Evolutionary conservation across 2,888 invertebrate genomes (phyloP), one percentile per base, ranked within the genome.

Genomic region (Clivina fossor): DNA sequence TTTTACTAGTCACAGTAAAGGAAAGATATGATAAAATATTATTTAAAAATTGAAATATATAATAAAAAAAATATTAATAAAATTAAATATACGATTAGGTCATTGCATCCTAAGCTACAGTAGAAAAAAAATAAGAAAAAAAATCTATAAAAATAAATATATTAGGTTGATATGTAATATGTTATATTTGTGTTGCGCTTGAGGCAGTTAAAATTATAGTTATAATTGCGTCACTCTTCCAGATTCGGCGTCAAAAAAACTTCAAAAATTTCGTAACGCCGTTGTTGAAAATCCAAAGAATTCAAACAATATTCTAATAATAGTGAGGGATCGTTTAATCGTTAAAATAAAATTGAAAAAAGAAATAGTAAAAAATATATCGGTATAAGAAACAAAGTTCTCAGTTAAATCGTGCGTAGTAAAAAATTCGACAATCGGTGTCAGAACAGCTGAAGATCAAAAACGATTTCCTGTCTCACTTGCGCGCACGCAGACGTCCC

Each of bases 361-460:
- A 30, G 11, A 30, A 30, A 13, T 30, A 11, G 9, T 9, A 4
- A n/a, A n/a, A n/a, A n/a, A n/a, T n/a, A n/a, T n/a, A n/a, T n/a
- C n/a, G n/a, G n/a, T n/a, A n/a, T n/a, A n/a, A 19, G 13, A 47
- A 47, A 33, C 19, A 49, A 49, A 48, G 37, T 37, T 37, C 26
- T 38, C 26, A 5, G 49, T 49, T 49, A 49, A 49, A 49, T 49
- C 49, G 49, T 49, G 49, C 49, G 40, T 37, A 49, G 49, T 49
- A 49, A 49, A 49, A 49, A 49, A 49, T 49, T 49, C 49, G 49
- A 49, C 49, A 49, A 49, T 49, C 49, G 46, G 49, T 49, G 49
- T 49, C 49, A 46, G 46, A 41, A 46, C 46, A 49, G 49, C 49
- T 49, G 49, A 49, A 50, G 51, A 51, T 51, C 51, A 51, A 51